Evolutionary conservation across 2,888 invertebrate genomes (phyloP).

Genomic region (Drosophila gaucha): DNA sequence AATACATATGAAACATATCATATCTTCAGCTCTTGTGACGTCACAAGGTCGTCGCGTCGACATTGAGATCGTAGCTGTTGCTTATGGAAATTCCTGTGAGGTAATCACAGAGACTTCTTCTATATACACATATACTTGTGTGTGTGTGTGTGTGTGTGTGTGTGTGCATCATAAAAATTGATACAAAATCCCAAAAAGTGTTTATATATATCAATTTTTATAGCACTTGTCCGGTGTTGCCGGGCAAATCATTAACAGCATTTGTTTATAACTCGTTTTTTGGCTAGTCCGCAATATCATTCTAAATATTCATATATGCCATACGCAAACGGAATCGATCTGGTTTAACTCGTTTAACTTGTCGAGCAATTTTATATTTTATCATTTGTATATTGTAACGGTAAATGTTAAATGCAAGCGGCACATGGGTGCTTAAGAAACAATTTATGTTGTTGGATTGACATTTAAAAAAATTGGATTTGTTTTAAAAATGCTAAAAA

Average conservation of each 20-base stretch:
- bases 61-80: slow-evolving; percentile 37
- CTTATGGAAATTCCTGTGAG: slow-evolving; percentile 67
- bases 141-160: too few species aligned
- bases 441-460: slow-evolving; percentile 44
- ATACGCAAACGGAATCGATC: slow-evolving; percentile 44
- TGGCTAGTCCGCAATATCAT: slow-evolving; percentile 37
- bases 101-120: slow-evolving; percentile 32
- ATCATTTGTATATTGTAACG: slow-evolving; percentile 53
- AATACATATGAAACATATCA: slow-evolving; percentile 9
- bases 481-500: slow-evolving; percentile 8
- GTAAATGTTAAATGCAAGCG: slow-evolving; percentile 65
- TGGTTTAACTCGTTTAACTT: slow-evolving; percentile 69
- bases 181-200: slow-evolving; percentile 11
- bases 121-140: slow-evolving; percentile 22
- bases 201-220: slow-evolving; percentile 18
- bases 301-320: slow-evolving; percentile 28
- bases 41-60: slow-evolving; percentile 65
- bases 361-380: slow-evolving; percentile 7
- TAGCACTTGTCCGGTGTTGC: slow-evolving; percentile 48
- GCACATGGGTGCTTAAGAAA: slow-evolving; percentile 31
- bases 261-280: slow-evolving; percentile 26
- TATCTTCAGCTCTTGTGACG: slow-evolving; percentile 48
- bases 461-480: slow-evolving; percentile 31
- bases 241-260: slow-evolving; percentile 40
- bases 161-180: slow-evolving; percentile 8